Evolutionary conservation across 1,140 invertebrate genomes (phyloP).

Genomic region (Caenorhabditis briggsae): DNA sequence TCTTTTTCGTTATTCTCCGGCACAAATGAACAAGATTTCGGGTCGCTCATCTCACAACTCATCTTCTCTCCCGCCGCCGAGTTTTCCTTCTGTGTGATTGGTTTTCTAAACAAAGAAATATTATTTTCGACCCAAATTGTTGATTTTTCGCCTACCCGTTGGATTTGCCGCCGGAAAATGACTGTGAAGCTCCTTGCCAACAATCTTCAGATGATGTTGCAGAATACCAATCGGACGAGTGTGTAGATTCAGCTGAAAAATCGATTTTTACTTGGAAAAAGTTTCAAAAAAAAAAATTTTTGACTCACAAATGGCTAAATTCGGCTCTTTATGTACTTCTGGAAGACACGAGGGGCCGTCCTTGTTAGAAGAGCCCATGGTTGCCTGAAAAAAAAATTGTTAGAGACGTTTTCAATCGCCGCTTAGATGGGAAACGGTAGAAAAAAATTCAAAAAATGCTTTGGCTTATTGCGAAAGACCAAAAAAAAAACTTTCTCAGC

Average conservation of each 20-base stretch:
- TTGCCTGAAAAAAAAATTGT: neutral
- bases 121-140: neutral
- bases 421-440: too few relatives aligned
- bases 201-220: constrained; percentile 37
- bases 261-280: neutral
- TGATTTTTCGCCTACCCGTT: neutral
- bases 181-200: neutral
- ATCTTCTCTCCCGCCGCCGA: neutral
- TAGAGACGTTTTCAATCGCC: too few relatives aligned
- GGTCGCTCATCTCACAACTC: neutral
- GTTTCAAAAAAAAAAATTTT: neutral
- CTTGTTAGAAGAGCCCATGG: constrained; percentile 1
- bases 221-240: constrained; percentile 24
- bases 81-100: neutral
- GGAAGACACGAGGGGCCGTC: neutral
- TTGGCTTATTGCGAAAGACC: too few relatives aligned
- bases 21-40: constrained; percentile 6
- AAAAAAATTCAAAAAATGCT: neutral
- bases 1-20: neutral
- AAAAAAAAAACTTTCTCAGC: neutral
- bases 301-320: constrained; percentile 30
- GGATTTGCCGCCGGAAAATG: neutral
- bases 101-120: neutral
- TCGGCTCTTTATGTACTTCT: constrained; percentile 29
- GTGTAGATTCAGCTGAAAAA: constrained; percentile 31